Evolutionary conservation across 2,797 vertebrate species (phyloP).

Genomic region (Semaprochilodus insignis): DNA sequence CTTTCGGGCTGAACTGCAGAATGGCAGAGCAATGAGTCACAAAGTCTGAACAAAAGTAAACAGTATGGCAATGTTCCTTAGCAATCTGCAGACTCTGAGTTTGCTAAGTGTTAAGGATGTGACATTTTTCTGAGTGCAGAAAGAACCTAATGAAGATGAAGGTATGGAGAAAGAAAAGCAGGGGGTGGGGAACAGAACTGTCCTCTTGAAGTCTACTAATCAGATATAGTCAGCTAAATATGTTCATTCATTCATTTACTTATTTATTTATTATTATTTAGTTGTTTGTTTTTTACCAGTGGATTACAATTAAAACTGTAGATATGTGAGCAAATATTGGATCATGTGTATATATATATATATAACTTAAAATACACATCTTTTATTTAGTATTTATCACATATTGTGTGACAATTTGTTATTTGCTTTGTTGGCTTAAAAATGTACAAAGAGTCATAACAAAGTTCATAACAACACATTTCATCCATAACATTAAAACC

Average conservation of each 20-base stretch:
- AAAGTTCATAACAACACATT: neutral
- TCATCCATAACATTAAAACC: no score
- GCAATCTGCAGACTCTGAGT: slow-evolving; percentile 31
- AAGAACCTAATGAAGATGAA: slow-evolving; percentile 15
- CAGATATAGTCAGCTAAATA: neutral
- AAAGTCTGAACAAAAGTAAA: slow-evolving; percentile 9
- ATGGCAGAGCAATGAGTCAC: neutral
- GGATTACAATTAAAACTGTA: neutral
- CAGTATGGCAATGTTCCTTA: neutral
- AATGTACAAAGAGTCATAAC: neutral
- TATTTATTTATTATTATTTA: neutral
- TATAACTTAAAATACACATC: no score
- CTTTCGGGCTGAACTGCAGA: neutral
- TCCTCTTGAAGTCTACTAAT: neutral
- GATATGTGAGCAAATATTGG: neutral
- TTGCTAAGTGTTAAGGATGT: neutral
- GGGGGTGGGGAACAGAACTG: neutral
- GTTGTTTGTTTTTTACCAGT: neutral
- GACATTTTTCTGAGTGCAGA: neutral
- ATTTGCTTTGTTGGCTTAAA: neutral
- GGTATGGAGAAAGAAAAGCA: slow-evolving; percentile 24
- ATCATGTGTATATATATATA: neutral
- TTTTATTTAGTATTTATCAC: no score
- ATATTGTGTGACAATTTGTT: no score
- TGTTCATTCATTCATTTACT: neutral